Base-by-base conservation (phyloP, 2,113 vertebrate genomes). In the Penelope pileata region DNA sequence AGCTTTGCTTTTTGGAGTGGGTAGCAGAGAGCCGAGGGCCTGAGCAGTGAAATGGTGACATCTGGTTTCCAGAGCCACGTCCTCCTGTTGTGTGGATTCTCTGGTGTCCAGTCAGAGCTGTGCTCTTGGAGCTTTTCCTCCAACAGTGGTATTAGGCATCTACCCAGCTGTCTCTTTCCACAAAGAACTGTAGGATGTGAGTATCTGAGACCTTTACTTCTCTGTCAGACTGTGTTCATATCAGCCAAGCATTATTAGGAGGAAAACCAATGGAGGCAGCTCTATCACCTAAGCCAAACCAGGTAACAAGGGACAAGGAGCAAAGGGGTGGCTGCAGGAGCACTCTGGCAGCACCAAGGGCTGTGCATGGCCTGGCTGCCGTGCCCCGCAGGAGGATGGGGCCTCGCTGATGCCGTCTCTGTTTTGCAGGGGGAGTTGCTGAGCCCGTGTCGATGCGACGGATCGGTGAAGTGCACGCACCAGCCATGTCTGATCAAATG, bases 401-500 rank as follows among this genome's bases (percentile, higher is more conserved):
- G 53, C 34, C 51, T 86, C 0, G 0, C 69, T 95, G 77, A 86
- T 23, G 32, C 59, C 74, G 27, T 91, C 34, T 92, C 36, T 94
- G 43, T 97, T 24, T 97, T 96, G 79, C 96, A 99, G 99, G 99
- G 99, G 96, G 99, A 99, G 98, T 97, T 99, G 97, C 97, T 99
- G 98, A 99, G 99, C 95, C 99, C 99, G 0, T 99, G 99, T 91
- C 99, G 99, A 78, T 99, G 99, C 10, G 98, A 98, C 1, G 99
- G 99, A 74, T 99, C 99, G 0, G 99, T 99, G 56, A 99, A 99
- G 96, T 99, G 99, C 96, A 99, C 99, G 2, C 99, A 99, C 96
- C 99, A 99, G 94, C 99, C 99, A 53, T 99, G 99, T 97, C 99
- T 99, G 98, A 99, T 99, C 98, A 99, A 99, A 95, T 99, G 99